These are phyloP conservation scores for Myocastor coypus DNA, from an alignment of 2,113 vertebrate species.

Conservation along the genomic window DNA sequence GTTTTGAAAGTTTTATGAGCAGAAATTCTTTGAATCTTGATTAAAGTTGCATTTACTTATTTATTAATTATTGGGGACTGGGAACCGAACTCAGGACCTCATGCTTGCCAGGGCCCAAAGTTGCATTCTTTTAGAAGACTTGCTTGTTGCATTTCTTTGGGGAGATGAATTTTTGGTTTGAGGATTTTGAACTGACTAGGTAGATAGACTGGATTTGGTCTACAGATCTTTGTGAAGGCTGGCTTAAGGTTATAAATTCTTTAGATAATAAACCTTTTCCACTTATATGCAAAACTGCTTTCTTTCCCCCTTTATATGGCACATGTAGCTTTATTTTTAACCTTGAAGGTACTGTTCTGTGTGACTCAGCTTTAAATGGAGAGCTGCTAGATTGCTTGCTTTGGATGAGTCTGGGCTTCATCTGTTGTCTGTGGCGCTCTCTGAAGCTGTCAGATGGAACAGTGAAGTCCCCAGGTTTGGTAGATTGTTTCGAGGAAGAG, in stretches of 20 bases:
- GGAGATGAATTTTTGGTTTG: neutral
- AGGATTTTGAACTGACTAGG: neutral
- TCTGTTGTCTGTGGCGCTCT: neutral
- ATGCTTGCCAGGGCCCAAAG: too few relatives aligned
- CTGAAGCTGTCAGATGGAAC: neutral
- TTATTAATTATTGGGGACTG: too few relatives aligned
- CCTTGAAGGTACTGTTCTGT: neutral
- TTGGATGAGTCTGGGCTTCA: neutral
- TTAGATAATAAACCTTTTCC: neutral
- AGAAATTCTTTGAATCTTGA: neutral
- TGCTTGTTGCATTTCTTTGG: neutral
- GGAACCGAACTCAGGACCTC: too few relatives aligned
- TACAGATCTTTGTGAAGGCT: neutral
- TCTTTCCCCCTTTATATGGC: neutral
- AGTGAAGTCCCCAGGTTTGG: neutral
- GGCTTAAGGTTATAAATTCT: neutral
- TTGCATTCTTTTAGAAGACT: neutral
- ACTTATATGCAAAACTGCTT: neutral
- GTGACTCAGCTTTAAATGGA: neutral
- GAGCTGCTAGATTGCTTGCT: neutral
- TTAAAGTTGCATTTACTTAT: neutral
- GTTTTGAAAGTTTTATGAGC: neutral
- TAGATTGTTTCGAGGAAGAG: neutral
- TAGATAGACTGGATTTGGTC: neutral
- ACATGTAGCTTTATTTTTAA: neutral